Conservation (phyloP, 2,888 invertebrate genomes). For the Cryptocheilus praepositus region DNA sequence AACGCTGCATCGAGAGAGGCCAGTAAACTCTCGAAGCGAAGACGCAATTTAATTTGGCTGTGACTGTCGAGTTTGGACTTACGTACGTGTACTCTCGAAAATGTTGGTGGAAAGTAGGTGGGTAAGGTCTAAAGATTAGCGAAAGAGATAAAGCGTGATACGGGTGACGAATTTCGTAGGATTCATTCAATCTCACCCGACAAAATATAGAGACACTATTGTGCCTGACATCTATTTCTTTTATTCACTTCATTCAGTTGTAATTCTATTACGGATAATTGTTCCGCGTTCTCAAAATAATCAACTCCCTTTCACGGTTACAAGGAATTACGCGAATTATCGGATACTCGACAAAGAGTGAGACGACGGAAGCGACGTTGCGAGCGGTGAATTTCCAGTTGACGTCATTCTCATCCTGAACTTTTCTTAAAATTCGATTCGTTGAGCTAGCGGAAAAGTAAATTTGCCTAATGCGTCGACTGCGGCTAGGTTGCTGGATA, state of each 20-base stretch:
- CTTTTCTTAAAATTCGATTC: too few species aligned
- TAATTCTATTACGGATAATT: conserved; percentile 26
- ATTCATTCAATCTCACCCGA: conserved; percentile 1
- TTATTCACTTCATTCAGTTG: neutral
- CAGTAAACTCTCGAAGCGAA: conserved; percentile 1
- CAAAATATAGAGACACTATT: conserved; percentile 10
- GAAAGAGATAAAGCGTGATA: too few species aligned
- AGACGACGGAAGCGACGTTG: too few species aligned
- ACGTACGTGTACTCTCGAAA: too few species aligned
- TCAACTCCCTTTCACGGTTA: conserved; percentile 26
- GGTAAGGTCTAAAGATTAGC: too few species aligned
- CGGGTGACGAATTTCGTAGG: neutral
- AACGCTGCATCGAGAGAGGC: conserved; percentile 21
- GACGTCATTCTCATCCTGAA: too few species aligned
- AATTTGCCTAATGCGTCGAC: too few species aligned
- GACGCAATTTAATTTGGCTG: neutral
- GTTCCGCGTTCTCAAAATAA: conserved; percentile 35
- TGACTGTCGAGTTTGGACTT: neutral
- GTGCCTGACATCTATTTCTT: conserved; percentile 10
- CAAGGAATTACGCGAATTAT: conserved; percentile 15
- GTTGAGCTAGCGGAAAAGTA: too few species aligned
- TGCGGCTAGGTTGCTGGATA: too few species aligned
- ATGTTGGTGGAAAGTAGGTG: too few species aligned
- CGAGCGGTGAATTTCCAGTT: too few species aligned
- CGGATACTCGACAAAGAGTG: conserved; percentile 1